Evolutionary conservation across 37 sponge, comb jelly and placozoan species (phyloP), one percentile per base, ranked within the genome.

Genomic region (Eunapius fragilis): DNA sequence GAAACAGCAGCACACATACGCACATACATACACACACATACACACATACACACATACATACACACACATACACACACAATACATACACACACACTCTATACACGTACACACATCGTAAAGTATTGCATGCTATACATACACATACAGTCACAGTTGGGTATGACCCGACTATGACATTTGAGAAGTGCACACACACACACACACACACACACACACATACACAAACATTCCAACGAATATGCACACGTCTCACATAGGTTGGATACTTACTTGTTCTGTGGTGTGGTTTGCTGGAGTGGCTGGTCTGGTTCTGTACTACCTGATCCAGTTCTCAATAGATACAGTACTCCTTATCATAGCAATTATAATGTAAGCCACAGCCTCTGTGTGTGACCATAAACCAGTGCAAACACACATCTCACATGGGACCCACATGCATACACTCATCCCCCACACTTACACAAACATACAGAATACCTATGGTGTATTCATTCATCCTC

Each of bases 211-310:
- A 45, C 47, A 45, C 47, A 45, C 47, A 45, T 45, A 45, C 47
- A 45, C 47, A 45, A 4, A 45, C 47, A 45, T 9, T 11, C 47
- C 9, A 11, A 45, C 47, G 9, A 4, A 45, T 9, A 45, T 9
- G 9, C 47, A 45, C 47, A 45, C 47, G 50, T 9, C 28, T 17
- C 30, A 50, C 3, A n/a, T 0, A 81, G 81, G 34, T 31, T 81
- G 81, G 81, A 27, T 81, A 30, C 35, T 81, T 2, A n/a, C 32
- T 68, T 30, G 23, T 25, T 19, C 69, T 31, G 11, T 69, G 37
- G 81, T 81, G 35, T 81, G 81, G 81, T 9, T 67, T 19, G 35
- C 28, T 0, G 69, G 68, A 28, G 33, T 81, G 75, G 75, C 34
- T 27, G 75, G 75, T 13, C 35, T 75, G 4, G 32, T 32, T 31